A percentile compares a stretch with the other conserved stretches of the same genome.
Evolutionary conservation across 2,113 vertebrate species (phyloP).

Genomic region (Paralichthys olivaceus): DNA sequence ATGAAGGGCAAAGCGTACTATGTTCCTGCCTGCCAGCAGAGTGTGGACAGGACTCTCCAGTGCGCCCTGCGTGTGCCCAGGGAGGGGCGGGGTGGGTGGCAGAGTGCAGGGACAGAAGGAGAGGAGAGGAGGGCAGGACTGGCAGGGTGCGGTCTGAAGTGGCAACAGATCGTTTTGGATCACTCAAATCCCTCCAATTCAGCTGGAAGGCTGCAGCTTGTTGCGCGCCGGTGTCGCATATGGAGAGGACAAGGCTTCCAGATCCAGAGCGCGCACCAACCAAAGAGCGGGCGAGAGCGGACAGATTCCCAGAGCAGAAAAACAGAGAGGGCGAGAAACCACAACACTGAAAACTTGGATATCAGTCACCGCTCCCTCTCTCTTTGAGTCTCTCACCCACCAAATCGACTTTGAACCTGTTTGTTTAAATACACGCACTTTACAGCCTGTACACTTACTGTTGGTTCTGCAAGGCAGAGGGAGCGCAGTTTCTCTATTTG

Average conservation of each 20-base stretch:
- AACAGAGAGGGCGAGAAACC: constrained; percentile 72
- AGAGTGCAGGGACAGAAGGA: constrained; percentile 63
- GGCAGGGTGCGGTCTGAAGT: constrained; percentile 94
- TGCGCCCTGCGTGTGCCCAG: constrained; percentile 79
- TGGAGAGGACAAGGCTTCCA: constrained; percentile 45
- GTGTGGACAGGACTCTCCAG: constrained; percentile 70
- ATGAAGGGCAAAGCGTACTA: constrained; percentile 33
- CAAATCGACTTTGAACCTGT: constrained; percentile 85
- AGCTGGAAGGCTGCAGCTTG: constrained; percentile 75
- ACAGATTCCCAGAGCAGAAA: constrained; percentile 69
- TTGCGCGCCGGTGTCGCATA: constrained; percentile 54
- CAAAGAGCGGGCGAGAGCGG: constrained; percentile 43
- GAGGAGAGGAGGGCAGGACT: constrained; percentile 80
- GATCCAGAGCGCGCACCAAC: constrained; percentile 43
- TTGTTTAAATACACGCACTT: constrained; percentile 92
- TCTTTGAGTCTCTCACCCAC: constrained; percentile 70
- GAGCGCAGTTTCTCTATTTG: constrained; percentile 67
- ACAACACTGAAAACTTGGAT: constrained; percentile 77
- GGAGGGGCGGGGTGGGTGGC: constrained; percentile 84
- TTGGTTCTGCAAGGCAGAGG: constrained; percentile 75
- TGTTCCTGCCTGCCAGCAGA: constrained; percentile 57
- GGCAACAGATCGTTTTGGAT: constrained; percentile 87
- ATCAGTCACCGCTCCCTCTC: constrained; percentile 76
- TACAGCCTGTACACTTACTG: constrained; percentile 84
- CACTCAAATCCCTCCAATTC: constrained; percentile 87